Evolutionary conservation across 1,140 invertebrate genomes (phyloP).

Genomic region (Agrypnia vestita): DNA sequence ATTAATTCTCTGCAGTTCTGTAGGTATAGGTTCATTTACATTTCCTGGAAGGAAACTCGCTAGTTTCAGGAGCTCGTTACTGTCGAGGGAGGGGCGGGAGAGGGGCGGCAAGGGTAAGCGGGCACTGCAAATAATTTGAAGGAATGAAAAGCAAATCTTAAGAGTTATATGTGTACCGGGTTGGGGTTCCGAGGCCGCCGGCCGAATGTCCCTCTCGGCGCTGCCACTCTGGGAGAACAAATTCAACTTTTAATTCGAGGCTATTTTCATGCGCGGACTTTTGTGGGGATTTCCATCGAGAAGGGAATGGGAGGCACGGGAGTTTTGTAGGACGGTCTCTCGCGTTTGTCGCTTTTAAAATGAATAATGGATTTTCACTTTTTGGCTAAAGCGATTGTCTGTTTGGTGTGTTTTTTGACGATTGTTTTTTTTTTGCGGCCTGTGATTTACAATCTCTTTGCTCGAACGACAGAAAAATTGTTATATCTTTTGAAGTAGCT

Average conservation of each 20-base stretch:
- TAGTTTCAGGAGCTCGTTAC: slow-evolving; percentile 55
- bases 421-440: slow-evolving; percentile 20
- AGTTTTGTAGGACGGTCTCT: slow-evolving; percentile 9
- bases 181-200: slow-evolving; percentile 16
- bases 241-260: slow-evolving; percentile 53
- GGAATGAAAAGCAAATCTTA: slow-evolving; percentile 56
- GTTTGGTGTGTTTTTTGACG: slow-evolving; percentile 24
- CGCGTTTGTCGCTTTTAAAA: slow-evolving; percentile 37
- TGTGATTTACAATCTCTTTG: slow-evolving; percentile 9
- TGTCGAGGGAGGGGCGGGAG: slow-evolving; percentile 24
- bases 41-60: slow-evolving; percentile 56
- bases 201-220: not conserved
- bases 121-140: slow-evolving; percentile 57
- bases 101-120: slow-evolving; percentile 35
- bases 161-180: slow-evolving; percentile 49
- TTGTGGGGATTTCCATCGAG: slow-evolving; percentile 6
- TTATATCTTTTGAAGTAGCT: not conserved
- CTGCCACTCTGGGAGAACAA: slow-evolving; percentile 35
- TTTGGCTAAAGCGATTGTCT: slow-evolving; percentile 36
- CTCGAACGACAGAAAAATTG: not conserved
- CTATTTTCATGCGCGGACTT: slow-evolving; percentile 46
- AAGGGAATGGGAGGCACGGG: not conserved
- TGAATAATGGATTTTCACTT: slow-evolving; percentile 43
- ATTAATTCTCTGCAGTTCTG: too few relatives aligned
- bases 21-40: slow-evolving; percentile 56